Base-by-base conservation (phyloP, 2,797 vertebrate species). In the Knipowitschia caucasica region DNA sequence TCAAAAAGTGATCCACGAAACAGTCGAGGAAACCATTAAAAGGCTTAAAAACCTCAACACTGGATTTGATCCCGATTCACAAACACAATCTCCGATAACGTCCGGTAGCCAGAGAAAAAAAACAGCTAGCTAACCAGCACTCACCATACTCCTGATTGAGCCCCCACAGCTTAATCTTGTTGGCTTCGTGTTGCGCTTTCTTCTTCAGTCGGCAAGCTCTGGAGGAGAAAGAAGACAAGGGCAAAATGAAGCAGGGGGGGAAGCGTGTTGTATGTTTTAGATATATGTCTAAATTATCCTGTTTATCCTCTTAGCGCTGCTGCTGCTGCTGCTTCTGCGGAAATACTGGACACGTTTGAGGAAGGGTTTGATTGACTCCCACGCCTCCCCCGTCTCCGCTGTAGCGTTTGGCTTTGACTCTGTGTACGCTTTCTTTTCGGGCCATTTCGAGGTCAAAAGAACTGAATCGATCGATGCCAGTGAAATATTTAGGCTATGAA, bases 91-190 rank as follows among this genome's bases (percentile, higher is more conserved):
- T 18, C 4, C 18, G 2, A 20, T 20, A 8, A 18, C 4, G 35
- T 38, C 17, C 35, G 10, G 17, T 8, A 20, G 18, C 36, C 20
- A 21, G 18, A 11, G 9, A 11, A 6, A 39, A 2, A 12, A 5
- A 11, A 6, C n/a, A 21, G 5, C 21, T 11, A 40, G 7, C 14
- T 3, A 4, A 25, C 14, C 9, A 24, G 20, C 21, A 84, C 86
- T 86, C 26, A 90, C 89, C 88, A 1, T 90, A 89, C 69, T 90
- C 89, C 75, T 88, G 86, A 84, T 88, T 90, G 35, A 90, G 86
- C 3, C 89, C 89, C 88, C 89, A 90, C 61, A 90, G 76, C 63
- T 90, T 90, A 73, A 90, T 90, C 78, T 90, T 90, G 81, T 90
- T 90, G 62, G 89, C 89, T 75, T 90, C 89, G 1, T 90, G 89